Percentiles rank a stretch among this genome's conserved stretches.
Conservation (phyloP, 1,140 invertebrate genomes). For the Notospermus geniculatus region DNA sequence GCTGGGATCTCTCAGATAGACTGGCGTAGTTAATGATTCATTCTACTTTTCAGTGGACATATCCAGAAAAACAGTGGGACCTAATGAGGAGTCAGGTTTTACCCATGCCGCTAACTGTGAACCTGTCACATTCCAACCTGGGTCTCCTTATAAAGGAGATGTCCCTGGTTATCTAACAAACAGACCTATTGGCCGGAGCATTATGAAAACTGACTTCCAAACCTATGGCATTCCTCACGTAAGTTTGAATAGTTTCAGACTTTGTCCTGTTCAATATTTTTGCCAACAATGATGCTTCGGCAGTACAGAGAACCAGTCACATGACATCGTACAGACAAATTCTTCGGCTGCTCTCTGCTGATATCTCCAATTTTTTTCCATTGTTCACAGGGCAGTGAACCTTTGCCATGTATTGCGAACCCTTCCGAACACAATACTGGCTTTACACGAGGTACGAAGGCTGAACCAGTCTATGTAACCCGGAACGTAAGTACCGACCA, state of each 20-base stretch:
- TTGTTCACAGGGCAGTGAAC: constrained; percentile 39
- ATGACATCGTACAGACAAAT: too few relatives aligned
- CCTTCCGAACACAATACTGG: constrained; percentile 44
- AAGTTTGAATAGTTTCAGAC: constrained; percentile 18
- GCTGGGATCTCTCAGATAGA: too few relatives aligned
- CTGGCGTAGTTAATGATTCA: background rate
- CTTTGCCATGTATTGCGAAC: constrained; percentile 38
- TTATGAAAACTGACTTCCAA: constrained; percentile 46
- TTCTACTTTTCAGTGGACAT: constrained; percentile 36
- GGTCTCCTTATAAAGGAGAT: constrained; percentile 38
- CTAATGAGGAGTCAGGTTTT: constrained; percentile 41
- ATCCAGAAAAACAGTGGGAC: constrained; percentile 36
- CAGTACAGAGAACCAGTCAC: too few relatives aligned
- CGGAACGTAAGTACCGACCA: background rate
- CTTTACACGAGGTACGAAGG: constrained; percentile 42
- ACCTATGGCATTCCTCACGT: constrained; percentile 37
- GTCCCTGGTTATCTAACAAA: constrained; percentile 41
- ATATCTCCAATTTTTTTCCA: background rate
- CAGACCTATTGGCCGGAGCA: constrained; percentile 45
- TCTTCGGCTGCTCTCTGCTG: too few relatives aligned
- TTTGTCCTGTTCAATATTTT: too few relatives aligned
- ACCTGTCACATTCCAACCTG: constrained; percentile 45
- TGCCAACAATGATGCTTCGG: too few relatives aligned
- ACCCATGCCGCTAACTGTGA: constrained; percentile 44
- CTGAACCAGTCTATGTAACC: constrained; percentile 42